These are phyloP conservation scores for Nyctibius bracteatus DNA, from an alignment of 2,113 vertebrate species.

Conservation along the genomic window DNA sequence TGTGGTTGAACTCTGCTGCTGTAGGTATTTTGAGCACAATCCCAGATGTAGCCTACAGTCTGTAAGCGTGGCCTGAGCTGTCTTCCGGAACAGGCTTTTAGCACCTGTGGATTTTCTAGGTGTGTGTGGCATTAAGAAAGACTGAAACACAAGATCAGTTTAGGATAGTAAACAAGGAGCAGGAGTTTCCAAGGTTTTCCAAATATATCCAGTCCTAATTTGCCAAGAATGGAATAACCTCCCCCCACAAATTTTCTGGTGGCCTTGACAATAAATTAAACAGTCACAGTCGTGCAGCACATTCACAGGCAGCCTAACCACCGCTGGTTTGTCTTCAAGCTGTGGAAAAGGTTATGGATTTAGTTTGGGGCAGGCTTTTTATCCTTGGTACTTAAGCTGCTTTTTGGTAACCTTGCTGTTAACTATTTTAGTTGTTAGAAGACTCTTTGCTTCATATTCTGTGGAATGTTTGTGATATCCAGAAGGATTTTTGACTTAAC, in stretches of 20 bases:
- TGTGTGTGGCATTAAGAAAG: neutral
- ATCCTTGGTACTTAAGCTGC: neutral
- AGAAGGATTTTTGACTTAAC: no score
- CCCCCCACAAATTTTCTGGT: neutral
- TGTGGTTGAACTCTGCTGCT: neutral
- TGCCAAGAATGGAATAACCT: neutral
- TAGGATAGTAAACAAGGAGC: neutral
- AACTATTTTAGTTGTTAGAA: neutral
- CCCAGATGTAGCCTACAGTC: neutral
- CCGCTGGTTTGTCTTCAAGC: neutral
- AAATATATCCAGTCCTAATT: neutral
- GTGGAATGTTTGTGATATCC: neutral
- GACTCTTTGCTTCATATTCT: neutral
- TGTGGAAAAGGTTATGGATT: neutral
- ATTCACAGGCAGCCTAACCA: neutral
- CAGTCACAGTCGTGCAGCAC: neutral
- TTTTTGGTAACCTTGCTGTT: neutral
- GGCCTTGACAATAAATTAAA: neutral
- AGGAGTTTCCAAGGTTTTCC: neutral
- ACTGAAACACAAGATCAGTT: neutral
- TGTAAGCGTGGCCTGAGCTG: neutral
- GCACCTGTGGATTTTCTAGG: neutral
- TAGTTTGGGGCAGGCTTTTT: neutral
- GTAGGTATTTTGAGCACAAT: neutral
- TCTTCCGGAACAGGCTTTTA: neutral